A percentile compares a stretch with the other conserved stretches of the same genome.
phyloP scores from a whole-genome alignment of 2,888 invertebrate species.

The Pemphredon lugubris region DNA sequence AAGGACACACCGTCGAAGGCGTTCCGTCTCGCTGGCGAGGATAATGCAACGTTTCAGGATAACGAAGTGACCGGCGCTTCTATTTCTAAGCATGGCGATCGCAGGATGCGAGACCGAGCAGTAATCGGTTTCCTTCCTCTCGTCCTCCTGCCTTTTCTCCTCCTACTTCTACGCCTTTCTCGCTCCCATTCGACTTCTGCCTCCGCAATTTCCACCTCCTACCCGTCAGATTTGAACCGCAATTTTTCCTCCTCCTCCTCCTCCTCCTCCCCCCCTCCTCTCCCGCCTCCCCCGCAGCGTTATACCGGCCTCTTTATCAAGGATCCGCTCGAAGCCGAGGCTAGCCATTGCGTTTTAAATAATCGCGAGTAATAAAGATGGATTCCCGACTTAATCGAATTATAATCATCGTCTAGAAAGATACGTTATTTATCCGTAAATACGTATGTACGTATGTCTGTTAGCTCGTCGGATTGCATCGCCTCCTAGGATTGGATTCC shows the following conservation, averaged over 20 bases:
- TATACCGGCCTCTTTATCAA: conserved; percentile 17
- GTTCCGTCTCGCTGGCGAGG: conserved; percentile 80
- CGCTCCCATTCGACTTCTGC: conserved; percentile 20
- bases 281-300: conserved; percentile 4
- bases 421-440: too few relatives aligned
- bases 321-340: conserved; percentile 10
- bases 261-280: conserved; percentile 21
- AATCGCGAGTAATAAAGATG: not conserved
- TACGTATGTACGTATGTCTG: too few relatives aligned
- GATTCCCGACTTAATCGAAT: too few relatives aligned
- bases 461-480: too few relatives aligned
- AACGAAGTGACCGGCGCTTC: conserved; percentile 65
- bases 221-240: too few relatives aligned
- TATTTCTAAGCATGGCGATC: conserved; percentile 61
- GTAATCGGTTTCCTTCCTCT: conserved; percentile 57
- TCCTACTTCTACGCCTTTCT: conserved; percentile 21
- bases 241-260: conserved; percentile 19
- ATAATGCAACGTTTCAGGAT: conserved; percentile 78
- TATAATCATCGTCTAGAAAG: too few relatives aligned
- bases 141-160: conserved; percentile 12
- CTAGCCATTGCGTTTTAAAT: conserved; percentile 7
- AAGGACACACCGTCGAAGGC: conserved; percentile 69
- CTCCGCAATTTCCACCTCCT: too few relatives aligned
- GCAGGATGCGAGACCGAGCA: conserved; percentile 63
- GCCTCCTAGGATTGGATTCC: too few relatives aligned